Base-by-base conservation (phyloP, 2,888 invertebrate species). In the Andrena fulva region DNA sequence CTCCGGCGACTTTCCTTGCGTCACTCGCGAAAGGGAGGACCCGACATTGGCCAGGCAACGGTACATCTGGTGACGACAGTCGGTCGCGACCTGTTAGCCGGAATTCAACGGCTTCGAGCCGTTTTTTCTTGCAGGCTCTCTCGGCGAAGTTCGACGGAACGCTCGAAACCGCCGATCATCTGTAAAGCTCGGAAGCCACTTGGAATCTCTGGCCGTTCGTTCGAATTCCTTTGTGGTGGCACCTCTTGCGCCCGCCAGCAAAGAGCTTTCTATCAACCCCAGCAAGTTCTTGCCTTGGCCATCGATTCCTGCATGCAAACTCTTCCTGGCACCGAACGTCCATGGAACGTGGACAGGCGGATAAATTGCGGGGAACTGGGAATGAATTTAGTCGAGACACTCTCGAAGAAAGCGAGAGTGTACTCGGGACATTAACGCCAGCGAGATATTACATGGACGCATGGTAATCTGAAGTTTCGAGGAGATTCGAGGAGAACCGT, bases 1-100 rank as follows among this genome's bases (percentile, higher is more conserved):
- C 67, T 33, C 8, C 6, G 35, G 33, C 48, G n/a, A 35, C 72
- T 73, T 72, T 72, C 52, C 56, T 68, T 20, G 16, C 20, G 29
- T 8, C 5, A 4, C 24, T 42, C n/a, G 24, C 10, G 33, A 63
- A 20, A 4, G n/a, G n/a, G 7, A n/a, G 52, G 29, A 72, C n/a
- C 56, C 4, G 29, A 2, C 27, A 10, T 52, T 31, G 42, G 7
- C 16, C 52, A 31, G 31, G 62, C 63, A 33, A 60, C 71, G 77
- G 48, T 50, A 27, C 12, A 2, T 54, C 42, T 27, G 62, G 27
- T 33, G 64, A 54, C 48, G 72, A 35, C 27, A 50, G 33, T 62
- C 50, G 20, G 7, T 10, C 54, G 56, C 33, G 70, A 59, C 52
- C 70, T 60, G 69, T 56, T 60, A n/a, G 29, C 31, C 48, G 70